phyloP scores from a whole-genome alignment of 2,888 invertebrate genomes.

The Tachina lurida region DNA sequence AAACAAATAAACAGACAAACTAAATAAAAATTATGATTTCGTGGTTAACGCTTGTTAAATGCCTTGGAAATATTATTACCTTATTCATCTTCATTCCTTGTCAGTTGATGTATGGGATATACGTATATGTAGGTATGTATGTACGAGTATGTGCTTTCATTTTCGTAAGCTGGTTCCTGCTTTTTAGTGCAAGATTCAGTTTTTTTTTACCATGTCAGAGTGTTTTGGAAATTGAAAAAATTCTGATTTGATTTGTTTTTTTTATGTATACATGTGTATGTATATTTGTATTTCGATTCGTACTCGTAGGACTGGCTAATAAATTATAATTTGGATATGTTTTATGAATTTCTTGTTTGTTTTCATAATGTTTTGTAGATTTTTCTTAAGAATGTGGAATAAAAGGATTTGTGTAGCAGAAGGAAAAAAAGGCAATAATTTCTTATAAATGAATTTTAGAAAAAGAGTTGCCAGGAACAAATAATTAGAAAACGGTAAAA shows the following conservation, averaged over 20 bases:
- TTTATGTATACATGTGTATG: slow-evolving; percentile 1
- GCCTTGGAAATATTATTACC: slow-evolving; percentile 67
- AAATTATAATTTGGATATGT: slow-evolving; percentile 69
- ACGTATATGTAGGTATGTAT: background rate
- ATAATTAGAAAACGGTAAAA: too few species aligned
- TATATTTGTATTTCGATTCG: slow-evolving; percentile 47
- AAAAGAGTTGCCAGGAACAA: slow-evolving; percentile 40
- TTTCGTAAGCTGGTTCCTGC: background rate
- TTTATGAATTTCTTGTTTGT: slow-evolving; percentile 66
- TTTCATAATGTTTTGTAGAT: slow-evolving; percentile 59
- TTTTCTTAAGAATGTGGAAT: slow-evolving; percentile 62
- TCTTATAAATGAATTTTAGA: slow-evolving; percentile 17
- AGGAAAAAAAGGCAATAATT: slow-evolving; percentile 9
- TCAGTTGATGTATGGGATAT: slow-evolving; percentile 63
- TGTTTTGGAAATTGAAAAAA: slow-evolving; percentile 27
- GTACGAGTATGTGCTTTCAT: too few species aligned
- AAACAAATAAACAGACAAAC: slow-evolving; percentile 30
- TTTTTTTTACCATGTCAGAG: background rate
- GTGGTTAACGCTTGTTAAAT: slow-evolving; percentile 72
- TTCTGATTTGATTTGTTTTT: slow-evolving; percentile 60
- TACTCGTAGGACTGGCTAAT: slow-evolving; percentile 55
- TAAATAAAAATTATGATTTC: slow-evolving; percentile 58
- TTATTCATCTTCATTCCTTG: slow-evolving; percentile 71
- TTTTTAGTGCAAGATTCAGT: slow-evolving; percentile 26
- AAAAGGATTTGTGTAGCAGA: slow-evolving; percentile 40